Evolutionary conservation across 2,797 vertebrate species (phyloP).

Genomic region (Molossus alvarezi): DNA sequence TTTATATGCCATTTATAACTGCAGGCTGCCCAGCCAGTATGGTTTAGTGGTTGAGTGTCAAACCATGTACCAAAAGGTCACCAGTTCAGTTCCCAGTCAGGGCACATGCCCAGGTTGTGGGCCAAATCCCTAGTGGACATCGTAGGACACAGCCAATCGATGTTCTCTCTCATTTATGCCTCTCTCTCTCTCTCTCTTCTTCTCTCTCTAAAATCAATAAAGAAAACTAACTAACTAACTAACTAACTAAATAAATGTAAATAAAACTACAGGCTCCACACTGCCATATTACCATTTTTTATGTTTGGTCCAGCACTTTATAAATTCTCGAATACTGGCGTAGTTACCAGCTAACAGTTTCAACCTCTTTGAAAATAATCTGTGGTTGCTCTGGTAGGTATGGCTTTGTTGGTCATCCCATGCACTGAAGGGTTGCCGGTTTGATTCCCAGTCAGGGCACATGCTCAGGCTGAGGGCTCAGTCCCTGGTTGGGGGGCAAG

Average conservation of each 20-base stretch:
- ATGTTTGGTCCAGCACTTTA: neutral
- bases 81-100: too few relatives aligned
- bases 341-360: neutral
- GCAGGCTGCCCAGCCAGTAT: neutral
- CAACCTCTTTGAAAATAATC: neutral
- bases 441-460: neutral
- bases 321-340: neutral
- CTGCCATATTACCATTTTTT: neutral
- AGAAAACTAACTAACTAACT: too few relatives aligned
- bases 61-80: too few relatives aligned
- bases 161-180: too few relatives aligned
- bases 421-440: neutral
- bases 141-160: too few relatives aligned
- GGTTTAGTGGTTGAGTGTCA: too few relatives aligned
- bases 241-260: too few relatives aligned
- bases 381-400: neutral
- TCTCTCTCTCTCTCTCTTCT: too few relatives aligned
- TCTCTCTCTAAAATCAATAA: too few relatives aligned
- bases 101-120: too few relatives aligned
- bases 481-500: neutral
- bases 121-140: too few relatives aligned
- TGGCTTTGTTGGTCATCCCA: neutral
- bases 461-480: neutral
- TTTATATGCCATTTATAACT: neutral
- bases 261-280: neutral